Evolutionary conservation across 2,113 vertebrate genomes (phyloP).

Genomic region (Chelonoidis abingdonii): DNA sequence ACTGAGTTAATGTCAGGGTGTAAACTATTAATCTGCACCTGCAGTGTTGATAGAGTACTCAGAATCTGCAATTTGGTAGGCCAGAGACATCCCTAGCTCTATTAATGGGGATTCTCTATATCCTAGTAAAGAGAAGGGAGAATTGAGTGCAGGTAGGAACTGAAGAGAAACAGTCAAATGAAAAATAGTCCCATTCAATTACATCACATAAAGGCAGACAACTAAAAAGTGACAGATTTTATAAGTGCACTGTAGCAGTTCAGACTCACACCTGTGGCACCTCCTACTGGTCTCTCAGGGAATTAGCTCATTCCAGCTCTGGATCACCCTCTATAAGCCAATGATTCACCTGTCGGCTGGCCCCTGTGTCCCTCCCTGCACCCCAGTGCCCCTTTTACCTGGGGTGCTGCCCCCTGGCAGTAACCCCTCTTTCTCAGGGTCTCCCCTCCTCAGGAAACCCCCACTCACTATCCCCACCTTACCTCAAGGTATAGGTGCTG

Average conservation of each 20-base stretch:
- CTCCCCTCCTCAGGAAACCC: too few species aligned
- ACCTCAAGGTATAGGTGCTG: too few species aligned
- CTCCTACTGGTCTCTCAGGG: too few species aligned
- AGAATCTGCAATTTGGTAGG: neutral
- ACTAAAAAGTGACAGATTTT: neutral
- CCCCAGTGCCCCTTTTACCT: too few species aligned
- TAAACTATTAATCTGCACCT: neutral
- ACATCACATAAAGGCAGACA: neutral
- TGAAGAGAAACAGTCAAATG: neutral
- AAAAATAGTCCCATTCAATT: neutral
- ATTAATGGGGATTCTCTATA: neutral
- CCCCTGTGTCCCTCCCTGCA: too few species aligned
- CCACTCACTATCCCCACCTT: too few species aligned
- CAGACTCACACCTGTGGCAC: too few species aligned
- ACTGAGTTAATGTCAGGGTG: neutral
- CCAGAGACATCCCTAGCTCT: neutral
- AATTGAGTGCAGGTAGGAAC: neutral
- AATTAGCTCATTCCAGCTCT: too few species aligned
- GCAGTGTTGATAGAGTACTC: neutral
- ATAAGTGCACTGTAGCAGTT: neutral
- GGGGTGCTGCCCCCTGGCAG: too few species aligned
- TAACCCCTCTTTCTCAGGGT: too few species aligned
- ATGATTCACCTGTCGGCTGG: too few species aligned
- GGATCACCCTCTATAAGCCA: too few species aligned
- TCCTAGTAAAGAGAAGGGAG: neutral